Conservation (phyloP, 2,888 invertebrate genomes). For the Notocelia uddmanniana region DNA sequence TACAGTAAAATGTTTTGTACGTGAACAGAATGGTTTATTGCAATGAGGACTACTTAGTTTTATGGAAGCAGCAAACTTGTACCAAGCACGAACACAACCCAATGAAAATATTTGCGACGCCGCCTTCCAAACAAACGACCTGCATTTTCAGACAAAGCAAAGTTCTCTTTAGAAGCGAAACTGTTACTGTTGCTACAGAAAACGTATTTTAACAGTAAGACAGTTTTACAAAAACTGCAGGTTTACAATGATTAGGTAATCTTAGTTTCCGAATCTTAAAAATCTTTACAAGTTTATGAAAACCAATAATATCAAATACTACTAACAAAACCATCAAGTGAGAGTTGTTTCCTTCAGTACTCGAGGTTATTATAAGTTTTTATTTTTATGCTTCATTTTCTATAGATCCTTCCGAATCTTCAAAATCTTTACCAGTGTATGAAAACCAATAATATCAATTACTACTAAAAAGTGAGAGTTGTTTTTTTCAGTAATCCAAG, state of each 20-base stretch:
- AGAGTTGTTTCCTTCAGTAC: no score
- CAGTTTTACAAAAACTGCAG: not conserved
- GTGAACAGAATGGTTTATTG: not conserved
- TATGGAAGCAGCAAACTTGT: not conserved
- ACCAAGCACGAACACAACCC: slow-evolving; percentile 17
- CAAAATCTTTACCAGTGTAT: no score
- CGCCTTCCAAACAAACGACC: slow-evolving; percentile 54
- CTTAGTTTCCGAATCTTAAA: not conserved
- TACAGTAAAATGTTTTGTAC: not conserved
- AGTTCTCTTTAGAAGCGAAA: slow-evolving; percentile 44
- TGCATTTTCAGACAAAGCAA: slow-evolving; percentile 51
- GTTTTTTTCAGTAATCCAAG: no score
- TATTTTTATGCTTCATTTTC: no score
- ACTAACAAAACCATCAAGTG: no score
- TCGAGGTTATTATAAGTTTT: no score
- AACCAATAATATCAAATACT: no score
- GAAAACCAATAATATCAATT: no score
- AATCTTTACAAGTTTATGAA: no score
- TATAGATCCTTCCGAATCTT: not conserved
- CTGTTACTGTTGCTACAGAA: slow-evolving; percentile 39
- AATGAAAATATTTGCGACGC: slow-evolving; percentile 44
- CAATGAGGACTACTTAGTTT: slow-evolving; percentile 10
- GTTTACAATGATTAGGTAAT: not conserved
- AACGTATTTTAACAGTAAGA: slow-evolving; percentile 18
- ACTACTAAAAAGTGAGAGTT: no score